phyloP scores from a whole-genome alignment of 2,888 invertebrate genomes.

The Erebia ligea region DNA sequence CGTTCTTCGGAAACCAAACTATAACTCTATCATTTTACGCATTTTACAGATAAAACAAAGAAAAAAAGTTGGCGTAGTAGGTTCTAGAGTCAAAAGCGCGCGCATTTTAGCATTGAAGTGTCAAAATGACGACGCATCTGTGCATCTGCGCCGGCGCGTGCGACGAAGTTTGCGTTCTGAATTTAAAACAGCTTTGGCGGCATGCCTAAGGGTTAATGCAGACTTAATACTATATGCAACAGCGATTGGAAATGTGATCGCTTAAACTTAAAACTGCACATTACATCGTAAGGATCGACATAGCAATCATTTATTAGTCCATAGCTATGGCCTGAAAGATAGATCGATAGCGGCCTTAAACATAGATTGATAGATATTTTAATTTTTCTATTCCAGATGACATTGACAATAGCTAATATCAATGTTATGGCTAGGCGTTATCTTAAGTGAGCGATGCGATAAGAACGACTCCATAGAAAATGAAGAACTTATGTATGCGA shows the following conservation, averaged over 20 bases:
- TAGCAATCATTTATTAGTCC: no score
- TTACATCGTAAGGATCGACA: no score
- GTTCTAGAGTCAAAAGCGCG: constrained; percentile 48
- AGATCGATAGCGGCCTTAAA: no score
- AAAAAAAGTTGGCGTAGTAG: constrained; percentile 39
- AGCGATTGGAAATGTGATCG: not conserved
- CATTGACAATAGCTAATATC: no score
- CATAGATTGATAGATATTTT: no score
- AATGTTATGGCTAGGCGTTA: no score
- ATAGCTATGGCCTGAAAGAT: no score
- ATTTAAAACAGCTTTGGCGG: constrained; percentile 27
- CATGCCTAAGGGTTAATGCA: not conserved
- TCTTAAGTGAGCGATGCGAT: no score
- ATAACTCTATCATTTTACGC: constrained; percentile 2
- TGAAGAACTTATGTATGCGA: no score
- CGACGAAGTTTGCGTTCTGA: constrained; percentile 38
- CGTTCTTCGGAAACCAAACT: not conserved
- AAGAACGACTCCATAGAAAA: no score
- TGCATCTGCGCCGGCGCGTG: constrained; percentile 60
- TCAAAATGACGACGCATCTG: constrained; percentile 77
- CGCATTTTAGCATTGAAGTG: constrained; percentile 70
- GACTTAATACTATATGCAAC: not conserved
- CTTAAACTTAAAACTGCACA: not conserved
- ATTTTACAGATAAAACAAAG: constrained; percentile 19
- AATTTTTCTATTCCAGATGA: no score